A percentile compares a stretch with the other conserved stretches of the same genome.
These are phyloP conservation scores for Mya arenaria DNA, from an alignment of 1,140 invertebrate genomes.

Conservation along the genomic window DNA sequence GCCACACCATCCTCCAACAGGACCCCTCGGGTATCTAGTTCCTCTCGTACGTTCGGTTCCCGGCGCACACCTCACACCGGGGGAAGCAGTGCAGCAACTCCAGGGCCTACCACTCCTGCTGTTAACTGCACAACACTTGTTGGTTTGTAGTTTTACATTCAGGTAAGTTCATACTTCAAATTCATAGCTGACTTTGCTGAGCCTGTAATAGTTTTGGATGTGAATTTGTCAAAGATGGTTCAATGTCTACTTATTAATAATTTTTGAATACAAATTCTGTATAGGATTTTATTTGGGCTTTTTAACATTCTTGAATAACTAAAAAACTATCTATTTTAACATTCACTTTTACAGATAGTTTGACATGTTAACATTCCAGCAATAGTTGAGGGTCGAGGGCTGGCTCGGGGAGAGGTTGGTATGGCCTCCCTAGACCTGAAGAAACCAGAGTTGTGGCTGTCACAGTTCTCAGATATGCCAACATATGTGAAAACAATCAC, in stretches of 20 bases:
- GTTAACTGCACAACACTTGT: constrained; percentile 56
- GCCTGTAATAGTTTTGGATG: background rate
- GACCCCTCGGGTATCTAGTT: constrained; percentile 1
- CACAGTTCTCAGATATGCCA: constrained; percentile 92
- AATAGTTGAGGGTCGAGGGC: constrained; percentile 91
- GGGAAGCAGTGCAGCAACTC: constrained; percentile 30
- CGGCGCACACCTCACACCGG: constrained; percentile 39
- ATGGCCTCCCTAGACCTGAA: constrained; percentile 92
- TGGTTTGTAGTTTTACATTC: constrained; percentile 30
- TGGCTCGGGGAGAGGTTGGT: constrained; percentile 92
- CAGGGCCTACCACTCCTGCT: constrained; percentile 45
- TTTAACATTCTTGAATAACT: background rate
- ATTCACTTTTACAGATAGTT: background rate
- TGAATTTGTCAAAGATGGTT: background rate
- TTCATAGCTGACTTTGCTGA: background rate
- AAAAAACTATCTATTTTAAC: background rate
- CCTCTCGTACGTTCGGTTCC: constrained; percentile 28
- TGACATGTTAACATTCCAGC: constrained; percentile 82
- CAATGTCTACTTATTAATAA: background rate
- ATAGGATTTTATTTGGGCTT: background rate
- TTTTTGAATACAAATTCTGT: background rate
- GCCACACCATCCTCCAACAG: background rate
- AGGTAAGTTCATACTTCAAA: background rate
- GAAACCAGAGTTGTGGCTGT: constrained; percentile 88
- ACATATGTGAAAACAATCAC: constrained; percentile 90